These are phyloP conservation scores for Synergus japonicus DNA, from an alignment of 2,888 invertebrate genomes.

Conservation along the genomic window DNA sequence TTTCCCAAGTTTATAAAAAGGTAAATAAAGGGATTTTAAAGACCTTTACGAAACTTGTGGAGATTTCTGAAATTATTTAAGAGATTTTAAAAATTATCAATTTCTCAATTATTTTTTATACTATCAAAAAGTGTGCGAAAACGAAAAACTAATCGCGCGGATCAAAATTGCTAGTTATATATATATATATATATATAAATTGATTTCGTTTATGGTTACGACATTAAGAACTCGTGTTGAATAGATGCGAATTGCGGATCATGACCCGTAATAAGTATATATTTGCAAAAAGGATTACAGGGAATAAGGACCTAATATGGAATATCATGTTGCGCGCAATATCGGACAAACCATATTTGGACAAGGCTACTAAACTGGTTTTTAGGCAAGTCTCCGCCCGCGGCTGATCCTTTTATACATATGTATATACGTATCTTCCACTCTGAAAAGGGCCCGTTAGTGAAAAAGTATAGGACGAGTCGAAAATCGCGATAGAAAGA, in stretches of 20 bases:
- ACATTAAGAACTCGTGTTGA: not conserved
- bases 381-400: constrained; percentile 32
- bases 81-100: too few species aligned
- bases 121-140: too few species aligned
- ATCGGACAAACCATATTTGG: constrained; percentile 38
- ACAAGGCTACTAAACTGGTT: constrained; percentile 39
- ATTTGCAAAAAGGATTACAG: constrained; percentile 5
- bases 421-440: not conserved
- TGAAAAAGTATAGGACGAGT: not conserved
- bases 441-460: constrained; percentile 19
- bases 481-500: constrained; percentile 36
- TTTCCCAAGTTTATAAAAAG: not conserved
- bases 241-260: constrained; percentile 13
- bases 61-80: too few species aligned
- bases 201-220: not conserved
- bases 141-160: too few species aligned
- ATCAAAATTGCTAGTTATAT: too few species aligned
- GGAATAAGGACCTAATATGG: constrained; percentile 34
- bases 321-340: constrained; percentile 36
- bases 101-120: too few species aligned
- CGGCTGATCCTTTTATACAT: constrained; percentile 7
- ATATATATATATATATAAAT: too few species aligned
- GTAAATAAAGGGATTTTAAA: too few species aligned
- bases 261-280: constrained; percentile 28
- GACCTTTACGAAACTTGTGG: too few species aligned